Evolutionary conservation across 2,888 invertebrate genomes (phyloP).

Genomic region (Oegoconia quadripuncta): DNA sequence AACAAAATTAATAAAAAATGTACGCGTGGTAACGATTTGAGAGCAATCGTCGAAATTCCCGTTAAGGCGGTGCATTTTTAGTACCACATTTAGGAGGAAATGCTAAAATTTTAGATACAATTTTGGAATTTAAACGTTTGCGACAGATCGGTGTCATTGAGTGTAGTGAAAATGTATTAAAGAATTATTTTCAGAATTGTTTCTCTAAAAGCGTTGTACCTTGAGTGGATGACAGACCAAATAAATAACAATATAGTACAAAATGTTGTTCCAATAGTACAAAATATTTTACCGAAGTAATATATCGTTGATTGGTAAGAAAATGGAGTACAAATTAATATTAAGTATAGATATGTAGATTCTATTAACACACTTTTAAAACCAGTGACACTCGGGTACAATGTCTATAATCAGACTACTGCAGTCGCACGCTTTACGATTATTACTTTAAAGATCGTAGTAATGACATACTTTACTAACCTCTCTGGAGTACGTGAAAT

Average conservation of each 20-base stretch:
- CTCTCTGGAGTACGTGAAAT: too few species aligned
- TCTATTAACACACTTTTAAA: not conserved
- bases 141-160: slow-evolving; percentile 42
- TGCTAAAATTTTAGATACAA: slow-evolving; percentile 43
- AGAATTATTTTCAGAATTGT: slow-evolving; percentile 62
- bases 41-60: slow-evolving; percentile 40
- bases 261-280: slow-evolving; percentile 48
- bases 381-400: slow-evolving; percentile 56
- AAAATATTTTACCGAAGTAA: slow-evolving; percentile 57
- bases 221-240: slow-evolving; percentile 47
- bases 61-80: slow-evolving; percentile 46
- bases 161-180: slow-evolving; percentile 69
- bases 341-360: slow-evolving; percentile 45
- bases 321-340: slow-evolving; percentile 72
- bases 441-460: too few species aligned
- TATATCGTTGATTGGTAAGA: slow-evolving; percentile 63
- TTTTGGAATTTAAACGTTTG: slow-evolving; percentile 43
- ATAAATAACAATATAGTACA: slow-evolving; percentile 10
- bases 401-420: slow-evolving; percentile 48
- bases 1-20: slow-evolving; percentile 73
- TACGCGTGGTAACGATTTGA: slow-evolving; percentile 59
- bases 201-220: slow-evolving; percentile 61
- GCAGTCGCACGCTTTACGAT: slow-evolving; percentile 63
- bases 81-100: slow-evolving; percentile 48
- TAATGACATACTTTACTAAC: too few species aligned